Evolutionary conservation across 1,140 invertebrate genomes (phyloP).

Genomic region (Drosophila bipectinata): DNA sequence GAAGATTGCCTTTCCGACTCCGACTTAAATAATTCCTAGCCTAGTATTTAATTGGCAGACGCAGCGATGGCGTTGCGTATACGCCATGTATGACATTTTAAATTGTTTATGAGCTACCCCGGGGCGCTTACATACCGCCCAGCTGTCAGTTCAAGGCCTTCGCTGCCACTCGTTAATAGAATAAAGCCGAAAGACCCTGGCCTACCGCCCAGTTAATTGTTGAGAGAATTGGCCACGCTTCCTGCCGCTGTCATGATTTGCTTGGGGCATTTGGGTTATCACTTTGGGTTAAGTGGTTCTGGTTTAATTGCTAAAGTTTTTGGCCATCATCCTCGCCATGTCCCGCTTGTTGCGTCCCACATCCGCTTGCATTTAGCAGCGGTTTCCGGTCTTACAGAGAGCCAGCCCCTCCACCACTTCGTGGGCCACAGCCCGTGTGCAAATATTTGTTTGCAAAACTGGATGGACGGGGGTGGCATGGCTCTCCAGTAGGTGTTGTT

Average conservation of each 20-base stretch:
- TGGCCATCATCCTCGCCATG: slow-evolving; percentile 16
- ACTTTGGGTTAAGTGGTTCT: slow-evolving; percentile 57
- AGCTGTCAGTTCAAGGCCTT: slow-evolving; percentile 24
- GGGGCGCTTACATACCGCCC: slow-evolving; percentile 41
- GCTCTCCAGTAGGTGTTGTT: slow-evolving; percentile 45
- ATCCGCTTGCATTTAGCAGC: slow-evolving; percentile 52
- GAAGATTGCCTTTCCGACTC: slow-evolving; percentile 14
- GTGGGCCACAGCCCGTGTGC: slow-evolving; percentile 24
- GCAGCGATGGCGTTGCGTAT: slow-evolving; percentile 59
- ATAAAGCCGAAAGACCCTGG: slow-evolving; percentile 16
- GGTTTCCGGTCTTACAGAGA: slow-evolving; percentile 36
- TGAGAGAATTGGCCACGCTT: slow-evolving; percentile 57
- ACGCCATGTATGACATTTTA: slow-evolving; percentile 78
- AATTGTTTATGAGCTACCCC: slow-evolving; percentile 73
- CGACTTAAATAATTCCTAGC: slow-evolving; percentile 62
- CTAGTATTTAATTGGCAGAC: slow-evolving; percentile 65
- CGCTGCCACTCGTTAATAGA: slow-evolving; percentile 55
- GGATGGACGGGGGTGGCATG: background rate
- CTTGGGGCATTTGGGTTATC: slow-evolving; percentile 61
- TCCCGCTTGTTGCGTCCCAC: slow-evolving; percentile 40
- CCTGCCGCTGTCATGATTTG: slow-evolving; percentile 64
- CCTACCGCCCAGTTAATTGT: slow-evolving; percentile 64
- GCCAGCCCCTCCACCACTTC: background rate
- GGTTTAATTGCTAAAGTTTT: slow-evolving; percentile 58
- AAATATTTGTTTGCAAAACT: slow-evolving; percentile 70